phyloP scores from a whole-genome alignment of 2,888 invertebrate genomes.

The Nezara viridula region DNA sequence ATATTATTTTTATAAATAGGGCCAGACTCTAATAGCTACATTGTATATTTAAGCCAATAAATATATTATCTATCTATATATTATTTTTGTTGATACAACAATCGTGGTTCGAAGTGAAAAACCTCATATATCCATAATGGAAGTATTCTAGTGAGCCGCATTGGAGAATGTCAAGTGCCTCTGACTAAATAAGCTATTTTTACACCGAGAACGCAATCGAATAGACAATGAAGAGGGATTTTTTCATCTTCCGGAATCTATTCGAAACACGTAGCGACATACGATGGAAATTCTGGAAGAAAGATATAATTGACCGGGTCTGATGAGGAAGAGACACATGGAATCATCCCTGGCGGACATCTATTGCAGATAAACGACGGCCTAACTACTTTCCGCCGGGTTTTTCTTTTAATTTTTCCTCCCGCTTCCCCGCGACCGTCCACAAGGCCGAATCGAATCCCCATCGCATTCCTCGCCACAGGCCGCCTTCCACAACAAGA shows the following conservation, averaged over 20 bases:
- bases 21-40: no score
- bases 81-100: neutral
- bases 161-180: neutral
- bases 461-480: slow-evolving; percentile 22
- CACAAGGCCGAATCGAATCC: slow-evolving; percentile 49
- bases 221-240: neutral
- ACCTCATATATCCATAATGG: neutral
- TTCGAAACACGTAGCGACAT: neutral
- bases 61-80: no score
- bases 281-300: slow-evolving; percentile 21
- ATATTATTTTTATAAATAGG: no score
- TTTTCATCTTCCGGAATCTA: neutral
- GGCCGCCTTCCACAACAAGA: neutral
- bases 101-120: neutral
- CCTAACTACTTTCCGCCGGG: slow-evolving; percentile 3
- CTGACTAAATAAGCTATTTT: slow-evolving; percentile 34
- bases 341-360: neutral
- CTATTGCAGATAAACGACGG: neutral
- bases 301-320: neutral
- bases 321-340: slow-evolving; percentile 1
- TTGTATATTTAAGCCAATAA: no score
- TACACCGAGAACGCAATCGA: neutral
- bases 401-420: slow-evolving; percentile 45
- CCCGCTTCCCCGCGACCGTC: neutral
- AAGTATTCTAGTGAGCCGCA: neutral